Conservation (phyloP, 2,888 invertebrate genomes). For the Venustoraphidia nigricollis region DNA sequence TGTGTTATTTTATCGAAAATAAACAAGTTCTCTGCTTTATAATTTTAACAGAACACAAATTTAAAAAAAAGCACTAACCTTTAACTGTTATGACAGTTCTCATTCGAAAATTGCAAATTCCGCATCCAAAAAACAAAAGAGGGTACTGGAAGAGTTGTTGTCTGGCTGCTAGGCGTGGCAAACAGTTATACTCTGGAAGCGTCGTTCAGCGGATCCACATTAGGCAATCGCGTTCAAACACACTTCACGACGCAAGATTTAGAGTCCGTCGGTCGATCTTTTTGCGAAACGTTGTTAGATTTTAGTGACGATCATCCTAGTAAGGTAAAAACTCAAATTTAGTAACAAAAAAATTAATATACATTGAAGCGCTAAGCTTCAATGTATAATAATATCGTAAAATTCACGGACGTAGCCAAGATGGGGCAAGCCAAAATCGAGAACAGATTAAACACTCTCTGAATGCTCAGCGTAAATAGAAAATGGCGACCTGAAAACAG, state of each 20-base stretch:
- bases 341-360: no score
- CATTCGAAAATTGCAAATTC: constrained; percentile 88
- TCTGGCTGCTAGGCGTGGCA: constrained; percentile 89
- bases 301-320: constrained; percentile 76
- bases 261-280: constrained; percentile 71
- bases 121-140: constrained; percentile 86
- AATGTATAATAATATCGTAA: no score
- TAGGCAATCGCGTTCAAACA: constrained; percentile 65
- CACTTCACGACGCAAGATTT: constrained; percentile 72
- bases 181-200: constrained; percentile 95
- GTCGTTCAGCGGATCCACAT: constrained; percentile 78
- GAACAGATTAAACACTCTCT: no score
- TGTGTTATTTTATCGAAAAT: no score
- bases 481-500: no score
- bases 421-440: no score
- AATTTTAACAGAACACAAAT: no score
- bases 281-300: constrained; percentile 85
- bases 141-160: constrained; percentile 85
- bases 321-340: constrained; percentile 39
- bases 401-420: no score
- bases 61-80: no score
- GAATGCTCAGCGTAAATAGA: no score
- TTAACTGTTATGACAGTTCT: constrained; percentile 46
- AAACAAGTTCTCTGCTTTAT: no score
- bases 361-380: no score